phyloP scores from a whole-genome alignment of 2,113 vertebrate species.

The Istiophorus platypterus region DNA sequence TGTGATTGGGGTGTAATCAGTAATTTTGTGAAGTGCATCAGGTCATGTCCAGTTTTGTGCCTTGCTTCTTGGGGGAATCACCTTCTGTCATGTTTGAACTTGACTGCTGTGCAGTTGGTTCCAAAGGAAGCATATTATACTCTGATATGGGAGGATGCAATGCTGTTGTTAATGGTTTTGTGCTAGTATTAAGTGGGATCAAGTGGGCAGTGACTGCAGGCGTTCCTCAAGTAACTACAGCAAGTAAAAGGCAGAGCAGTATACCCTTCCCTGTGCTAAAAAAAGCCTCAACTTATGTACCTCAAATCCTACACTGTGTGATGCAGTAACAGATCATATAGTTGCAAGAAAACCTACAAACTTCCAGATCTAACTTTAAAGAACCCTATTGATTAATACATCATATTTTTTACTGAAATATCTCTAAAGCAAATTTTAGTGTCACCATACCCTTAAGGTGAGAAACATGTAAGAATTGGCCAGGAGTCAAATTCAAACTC shows the following conservation, averaged over 20 bases:
- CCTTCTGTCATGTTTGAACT: conserved; percentile 55
- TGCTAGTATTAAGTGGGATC: background rate
- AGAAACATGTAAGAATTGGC: no score
- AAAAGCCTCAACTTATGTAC: background rate
- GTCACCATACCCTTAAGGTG: background rate
- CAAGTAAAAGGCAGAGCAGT: background rate
- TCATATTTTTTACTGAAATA: conserved; percentile 3
- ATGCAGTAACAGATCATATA: background rate
- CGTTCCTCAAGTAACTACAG: background rate
- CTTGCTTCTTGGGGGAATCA: conserved; percentile 73
- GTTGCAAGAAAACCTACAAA: background rate
- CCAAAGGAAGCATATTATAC: background rate
- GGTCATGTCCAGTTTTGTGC: conserved; percentile 74
- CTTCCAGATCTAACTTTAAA: background rate
- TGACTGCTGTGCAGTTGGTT: conserved; percentile 10
- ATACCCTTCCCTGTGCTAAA: background rate
- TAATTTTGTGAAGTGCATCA: background rate
- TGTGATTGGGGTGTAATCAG: conserved; percentile 31
- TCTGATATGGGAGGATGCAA: background rate
- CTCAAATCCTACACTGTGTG: background rate
- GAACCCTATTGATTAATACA: background rate
- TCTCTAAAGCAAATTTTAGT: background rate
- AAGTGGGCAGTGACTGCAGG: background rate
- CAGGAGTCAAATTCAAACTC: no score
- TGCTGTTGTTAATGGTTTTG: background rate